Evolutionary conservation across 1,140 invertebrate species (phyloP), one percentile per base, ranked within the genome.

Genomic region (Zelostemma sp.): DNA sequence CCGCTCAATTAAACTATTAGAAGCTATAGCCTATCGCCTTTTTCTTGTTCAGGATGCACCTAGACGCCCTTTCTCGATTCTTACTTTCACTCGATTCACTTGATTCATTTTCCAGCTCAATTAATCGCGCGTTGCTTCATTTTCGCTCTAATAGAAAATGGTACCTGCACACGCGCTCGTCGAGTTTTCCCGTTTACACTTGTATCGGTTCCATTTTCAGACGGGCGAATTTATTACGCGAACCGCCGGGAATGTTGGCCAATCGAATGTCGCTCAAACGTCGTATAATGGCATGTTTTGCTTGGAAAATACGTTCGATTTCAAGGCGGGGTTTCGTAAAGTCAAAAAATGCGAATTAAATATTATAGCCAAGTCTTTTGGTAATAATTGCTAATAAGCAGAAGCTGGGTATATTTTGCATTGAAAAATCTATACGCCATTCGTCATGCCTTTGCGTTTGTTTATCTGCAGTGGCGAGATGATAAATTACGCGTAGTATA

Each of bases 1-100:
- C 60, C 61, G 21, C 56, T 72, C 73, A 75, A 83, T 82, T 74
- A 76, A 78, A 79, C 75, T 80, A 79, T 79, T 82, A 75, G 61
- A 61, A 60, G 33, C 33, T 19, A 46, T 19, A 8, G 11, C 17
- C 14, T 56, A 16, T 45, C 40, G 33, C 31, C 19, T 51, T 56
- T 65, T 68, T 31, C 45, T 46, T 46, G 6, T 46, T 31, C 58
- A 47, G 41, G 60, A 55, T 48, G 43, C 41, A 43, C 38, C 40
- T 68, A 14, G 28, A 14, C 40, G 14, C 6, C 55, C 18, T 62
- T 58, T 35, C 56, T 41, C 59, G 61, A 50, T 47, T 55, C 25
- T 21, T 28, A 40, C 54, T 73, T 72, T 65, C 65, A 59, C 62
- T 66, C 49, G 54, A 64, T 65, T 62, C 54, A 65, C 41, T 61